Conservation (phyloP, 92 coral and sea anemone genomes). For the Isaurus tuberculatus region DNA sequence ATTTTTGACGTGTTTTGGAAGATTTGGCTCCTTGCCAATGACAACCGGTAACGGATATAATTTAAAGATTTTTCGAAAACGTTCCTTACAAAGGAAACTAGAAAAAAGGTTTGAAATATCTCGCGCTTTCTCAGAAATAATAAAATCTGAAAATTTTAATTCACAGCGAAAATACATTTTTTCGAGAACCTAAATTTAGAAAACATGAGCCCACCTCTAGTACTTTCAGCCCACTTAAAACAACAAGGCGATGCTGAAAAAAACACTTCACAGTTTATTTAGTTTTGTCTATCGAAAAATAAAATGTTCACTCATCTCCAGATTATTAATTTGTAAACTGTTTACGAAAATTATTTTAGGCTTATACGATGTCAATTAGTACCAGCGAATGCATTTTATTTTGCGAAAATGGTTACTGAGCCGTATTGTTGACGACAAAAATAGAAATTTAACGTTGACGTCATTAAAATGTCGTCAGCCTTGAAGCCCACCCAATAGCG, state of each 20-base stretch:
- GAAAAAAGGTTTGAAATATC: background rate
- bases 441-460: conserved; percentile 20
- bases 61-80: background rate
- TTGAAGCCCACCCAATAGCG: conserved; percentile 44
- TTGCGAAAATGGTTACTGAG: background rate
- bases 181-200: background rate
- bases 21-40: background rate
- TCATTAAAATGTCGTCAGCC: conserved; percentile 37
- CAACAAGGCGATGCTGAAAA: background rate
- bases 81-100: background rate
- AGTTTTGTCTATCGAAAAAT: background rate
- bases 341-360: background rate
- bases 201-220: background rate
- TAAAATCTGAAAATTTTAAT: background rate
- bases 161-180: background rate
- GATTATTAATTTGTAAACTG: background rate
- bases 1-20: conserved; percentile 13
- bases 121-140: background rate
- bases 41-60: conserved; percentile 8
- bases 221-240: conserved; percentile 10
- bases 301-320: background rate
- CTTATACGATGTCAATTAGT: background rate
- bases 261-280: background rate
- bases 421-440: background rate
- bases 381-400: background rate